Base-by-base conservation (phyloP, 2,888 invertebrate species). In the Lepidochrysops patricia region DNA sequence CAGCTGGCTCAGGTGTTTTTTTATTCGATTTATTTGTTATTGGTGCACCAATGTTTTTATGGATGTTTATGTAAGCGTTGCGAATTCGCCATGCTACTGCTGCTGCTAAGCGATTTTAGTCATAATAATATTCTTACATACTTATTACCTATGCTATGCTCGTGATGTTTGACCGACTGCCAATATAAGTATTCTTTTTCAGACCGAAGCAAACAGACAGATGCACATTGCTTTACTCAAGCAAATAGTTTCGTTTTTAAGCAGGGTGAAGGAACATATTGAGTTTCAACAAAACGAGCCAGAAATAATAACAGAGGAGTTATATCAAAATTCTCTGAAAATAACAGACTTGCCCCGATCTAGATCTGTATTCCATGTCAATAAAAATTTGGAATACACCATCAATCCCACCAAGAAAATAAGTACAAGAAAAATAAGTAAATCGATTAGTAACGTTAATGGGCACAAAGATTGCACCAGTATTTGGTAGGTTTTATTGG, bases 141-240 rank as follows among this genome's bases (percentile, higher is more conserved):
- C n/a, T n/a, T n/a, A n/a, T n/a, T n/a, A n/a, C n/a, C n/a, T 60
- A 4, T 27, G 35, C 15, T 37, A 60, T 60, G 27, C 34, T 60
- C 7, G 50, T 60, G 50, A 57, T 58, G 26, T 23, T 25, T 27
- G 7, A 52, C 48, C 35, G 60, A 60, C 25, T 52, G 27, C 52
- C 58, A 57, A 57, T 60, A 25, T 37, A 23, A 48, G 32, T 62
- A 57, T 63, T 77, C 75, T 65, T 72, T 86, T 91, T 70, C 88
- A 94, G 94, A 92, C 92, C 64, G 93, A 94, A 76, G 90, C 92
- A 58, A 93, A 92, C 76, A 89, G 93, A 65, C 92, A 93, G 76
- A 94, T 94, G 94, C 94, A 94, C 77, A 91, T 92, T 75, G 93
- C 93, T 29, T 89, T 94, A 71, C 91, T 94, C 84, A 92, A 92